phyloP scores from a whole-genome alignment of 2,888 invertebrate genomes.

The Ametastegia equiseti region DNA sequence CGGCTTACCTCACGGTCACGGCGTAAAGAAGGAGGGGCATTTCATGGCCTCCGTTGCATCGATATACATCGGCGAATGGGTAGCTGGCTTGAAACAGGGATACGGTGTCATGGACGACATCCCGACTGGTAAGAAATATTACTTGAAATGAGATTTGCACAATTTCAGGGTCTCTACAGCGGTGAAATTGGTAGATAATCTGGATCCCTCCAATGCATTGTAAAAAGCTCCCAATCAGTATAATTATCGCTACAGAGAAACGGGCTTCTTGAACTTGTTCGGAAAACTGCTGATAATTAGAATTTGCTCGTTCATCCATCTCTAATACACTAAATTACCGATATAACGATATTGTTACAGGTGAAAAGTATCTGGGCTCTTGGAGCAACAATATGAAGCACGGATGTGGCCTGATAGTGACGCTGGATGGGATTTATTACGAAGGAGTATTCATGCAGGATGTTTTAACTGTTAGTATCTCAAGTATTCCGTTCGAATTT shows the following conservation, averaged over 20 bases:
- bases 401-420: slow-evolving; percentile 91
- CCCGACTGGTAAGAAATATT: slow-evolving; percentile 79
- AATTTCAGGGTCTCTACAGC: not conserved
- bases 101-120: slow-evolving; percentile 95
- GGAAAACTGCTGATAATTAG: too few relatives aligned
- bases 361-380: slow-evolving; percentile 93
- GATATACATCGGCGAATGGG: slow-evolving; percentile 94
- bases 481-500: too few relatives aligned
- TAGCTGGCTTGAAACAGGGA: slow-evolving; percentile 86
- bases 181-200: not conserved
- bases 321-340: too few relatives aligned
- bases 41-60: slow-evolving; percentile 86
- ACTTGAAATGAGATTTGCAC: not conserved
- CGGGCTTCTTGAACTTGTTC: too few relatives aligned
- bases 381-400: slow-evolving; percentile 92
- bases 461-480: slow-evolving; percentile 85
- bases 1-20: slow-evolving; percentile 90
- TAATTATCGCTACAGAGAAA: too few relatives aligned
- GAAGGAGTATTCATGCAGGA: slow-evolving; percentile 92
- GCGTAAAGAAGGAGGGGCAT: slow-evolving; percentile 88
- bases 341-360: too few relatives aligned
- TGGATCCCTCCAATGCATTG: too few relatives aligned
- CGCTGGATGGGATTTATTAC: slow-evolving; percentile 93
- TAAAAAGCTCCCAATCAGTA: too few relatives aligned
- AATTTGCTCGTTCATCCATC: not conserved